A percentile compares a stretch with the other conserved stretches of the same genome.
phyloP scores from a whole-genome alignment of 2,113 vertebrate species.

The Grallaria varia region DNA sequence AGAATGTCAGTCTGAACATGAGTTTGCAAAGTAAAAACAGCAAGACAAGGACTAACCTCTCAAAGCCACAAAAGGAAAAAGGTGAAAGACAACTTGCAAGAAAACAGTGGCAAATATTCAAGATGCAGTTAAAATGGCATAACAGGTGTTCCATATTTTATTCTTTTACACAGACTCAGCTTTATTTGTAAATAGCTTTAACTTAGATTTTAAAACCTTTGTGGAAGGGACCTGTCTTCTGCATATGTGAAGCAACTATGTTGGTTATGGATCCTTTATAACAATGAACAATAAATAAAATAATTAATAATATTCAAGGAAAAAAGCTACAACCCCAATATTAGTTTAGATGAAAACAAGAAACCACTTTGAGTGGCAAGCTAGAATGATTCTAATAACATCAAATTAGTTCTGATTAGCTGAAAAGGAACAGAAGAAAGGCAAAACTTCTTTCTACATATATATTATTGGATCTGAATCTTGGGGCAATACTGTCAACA shows the following conservation, averaged over 20 bases:
- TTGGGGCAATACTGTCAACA: not conserved
- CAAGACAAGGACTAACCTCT: not conserved
- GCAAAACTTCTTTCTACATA: not conserved
- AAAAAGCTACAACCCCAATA: not conserved
- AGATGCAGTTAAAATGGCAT: not conserved
- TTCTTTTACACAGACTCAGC: not conserved
- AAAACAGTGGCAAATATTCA: not conserved
- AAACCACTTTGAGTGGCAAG: not conserved
- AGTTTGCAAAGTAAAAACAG: not conserved
- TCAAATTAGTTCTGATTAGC: conserved; percentile 39
- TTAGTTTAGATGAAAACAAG: not conserved
- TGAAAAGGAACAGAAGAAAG: conserved; percentile 14
- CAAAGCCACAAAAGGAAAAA: not conserved
- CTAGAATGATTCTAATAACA: not conserved
- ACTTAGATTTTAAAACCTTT: not conserved
- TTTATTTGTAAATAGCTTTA: not conserved
- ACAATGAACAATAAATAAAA: conserved; percentile 9
- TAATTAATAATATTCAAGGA: not conserved
- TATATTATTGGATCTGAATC: not conserved
- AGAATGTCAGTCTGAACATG: not conserved
- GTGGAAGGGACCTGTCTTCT: not conserved
- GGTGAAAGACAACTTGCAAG: not conserved
- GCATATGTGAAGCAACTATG: not conserved
- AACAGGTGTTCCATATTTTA: not conserved
- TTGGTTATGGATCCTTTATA: not conserved